phyloP scores from a whole-genome alignment of 2,797 vertebrate species.

The Lacerta agilis region DNA sequence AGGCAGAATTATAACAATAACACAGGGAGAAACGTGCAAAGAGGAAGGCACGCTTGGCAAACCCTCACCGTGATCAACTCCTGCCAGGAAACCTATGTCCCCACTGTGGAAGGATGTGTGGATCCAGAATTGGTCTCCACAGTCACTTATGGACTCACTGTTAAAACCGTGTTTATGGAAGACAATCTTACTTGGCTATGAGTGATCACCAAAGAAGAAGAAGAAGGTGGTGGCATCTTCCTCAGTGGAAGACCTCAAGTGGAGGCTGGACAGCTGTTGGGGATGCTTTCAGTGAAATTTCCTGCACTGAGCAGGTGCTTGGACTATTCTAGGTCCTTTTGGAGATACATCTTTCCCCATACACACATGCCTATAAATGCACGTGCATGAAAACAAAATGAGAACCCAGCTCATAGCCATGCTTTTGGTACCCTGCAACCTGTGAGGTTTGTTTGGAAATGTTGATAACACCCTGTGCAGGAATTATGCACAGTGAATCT shows the following conservation, averaged over 20 bases:
- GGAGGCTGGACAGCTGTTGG: neutral
- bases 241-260: neutral
- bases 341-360: neutral
- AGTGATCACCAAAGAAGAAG: too few species aligned
- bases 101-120: too few species aligned
- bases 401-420: neutral
- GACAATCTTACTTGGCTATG: too few species aligned
- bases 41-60: too few species aligned
- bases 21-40: neutral
- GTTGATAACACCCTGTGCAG: neutral
- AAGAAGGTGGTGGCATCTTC: neutral
- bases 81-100: too few species aligned
- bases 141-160: too few species aligned
- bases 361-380: neutral
- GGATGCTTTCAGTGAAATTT: neutral
- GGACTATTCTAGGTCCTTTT: neutral
- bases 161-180: too few species aligned
- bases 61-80: too few species aligned
- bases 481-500: neutral
- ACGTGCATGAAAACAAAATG: neutral
- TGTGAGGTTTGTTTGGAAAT: neutral
- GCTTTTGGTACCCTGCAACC: neutral
- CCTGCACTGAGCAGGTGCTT: neutral
- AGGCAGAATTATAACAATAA: neutral
- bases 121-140: too few species aligned